Evolutionary conservation across 2,113 vertebrate genomes (phyloP).

Genomic region (Mustela lutreola): DNA sequence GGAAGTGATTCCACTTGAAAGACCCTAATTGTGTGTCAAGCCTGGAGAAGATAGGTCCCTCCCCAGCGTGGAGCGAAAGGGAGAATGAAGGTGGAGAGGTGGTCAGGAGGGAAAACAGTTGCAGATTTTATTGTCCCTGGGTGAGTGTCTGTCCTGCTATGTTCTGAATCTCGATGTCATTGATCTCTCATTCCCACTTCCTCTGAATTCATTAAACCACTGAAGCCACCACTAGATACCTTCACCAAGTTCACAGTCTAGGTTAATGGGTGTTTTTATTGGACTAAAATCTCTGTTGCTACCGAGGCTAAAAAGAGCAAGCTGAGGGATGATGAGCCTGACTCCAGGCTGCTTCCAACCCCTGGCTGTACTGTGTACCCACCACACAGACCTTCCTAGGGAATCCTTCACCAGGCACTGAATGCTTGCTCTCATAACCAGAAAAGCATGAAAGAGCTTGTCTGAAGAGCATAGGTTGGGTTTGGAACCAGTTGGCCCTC

Average conservation of each 20-base stretch:
- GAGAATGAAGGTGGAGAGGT: slow-evolving; percentile 45
- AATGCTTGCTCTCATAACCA: not conserved
- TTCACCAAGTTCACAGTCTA: slow-evolving; percentile 72
- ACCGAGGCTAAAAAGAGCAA: slow-evolving; percentile 2
- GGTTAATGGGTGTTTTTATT: slow-evolving; percentile 73
- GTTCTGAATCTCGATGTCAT: slow-evolving; percentile 34
- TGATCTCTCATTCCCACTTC: slow-evolving; percentile 55
- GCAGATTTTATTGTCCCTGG: not conserved
- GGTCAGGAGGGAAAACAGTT: slow-evolving; percentile 51
- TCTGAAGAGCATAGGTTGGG: not conserved
- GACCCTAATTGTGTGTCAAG: slow-evolving; percentile 44
- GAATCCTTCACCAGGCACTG: not conserved
- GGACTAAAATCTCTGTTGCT: not conserved
- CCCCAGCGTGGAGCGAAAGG: not conserved
- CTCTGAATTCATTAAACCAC: slow-evolving; percentile 55
- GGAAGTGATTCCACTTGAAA: slow-evolving; percentile 67
- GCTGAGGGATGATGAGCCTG: not conserved
- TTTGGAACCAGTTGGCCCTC: not conserved
- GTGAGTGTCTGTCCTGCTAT: slow-evolving; percentile 19
- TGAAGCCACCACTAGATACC: slow-evolving; percentile 71
- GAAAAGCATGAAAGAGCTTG: not conserved
- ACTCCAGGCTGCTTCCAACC: not conserved
- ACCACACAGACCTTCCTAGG: not conserved
- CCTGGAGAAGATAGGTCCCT: slow-evolving; percentile 49
- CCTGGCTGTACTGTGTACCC: not conserved